Conservation (phyloP, 2,888 invertebrate species). For the Beris chalybata region DNA sequence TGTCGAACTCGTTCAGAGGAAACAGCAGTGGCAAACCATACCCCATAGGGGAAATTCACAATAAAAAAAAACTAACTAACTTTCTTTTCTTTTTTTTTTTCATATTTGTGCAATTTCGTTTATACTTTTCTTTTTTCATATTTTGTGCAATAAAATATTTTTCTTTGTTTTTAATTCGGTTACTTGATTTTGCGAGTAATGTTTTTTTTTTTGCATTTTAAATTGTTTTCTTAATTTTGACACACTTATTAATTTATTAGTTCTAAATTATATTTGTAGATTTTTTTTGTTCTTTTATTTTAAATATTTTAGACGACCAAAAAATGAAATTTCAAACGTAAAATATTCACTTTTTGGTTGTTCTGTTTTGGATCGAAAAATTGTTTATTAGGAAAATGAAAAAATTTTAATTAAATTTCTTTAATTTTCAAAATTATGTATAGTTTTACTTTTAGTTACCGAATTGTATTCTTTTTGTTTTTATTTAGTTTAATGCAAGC, state of each 20-base stretch:
- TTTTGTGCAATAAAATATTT: constrained; percentile 28
- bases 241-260: no score
- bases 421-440: no score
- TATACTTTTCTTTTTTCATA: constrained; percentile 17
- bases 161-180: constrained; percentile 1
- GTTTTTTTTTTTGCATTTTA: neutral
- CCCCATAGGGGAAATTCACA: neutral
- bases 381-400: no score
- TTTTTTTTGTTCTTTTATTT: constrained; percentile 1
- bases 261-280: neutral
- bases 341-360: constrained; percentile 22
- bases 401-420: no score
- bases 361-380: no score
- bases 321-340: constrained; percentile 15
- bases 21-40: constrained; percentile 9
- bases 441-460: no score
- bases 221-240: constrained; percentile 1
- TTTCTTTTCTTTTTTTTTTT: neutral
- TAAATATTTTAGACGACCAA: constrained; percentile 8
- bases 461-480: no score
- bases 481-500: no score
- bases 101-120: constrained; percentile 22
- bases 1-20: neutral
- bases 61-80: constrained; percentile 1
- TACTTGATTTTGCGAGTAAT: neutral